Percentiles rank a stretch among this genome's conserved stretches.
Evolutionary conservation across 1,140 invertebrate species (phyloP).

Genomic region (Dinothrombium tinctorium): DNA sequence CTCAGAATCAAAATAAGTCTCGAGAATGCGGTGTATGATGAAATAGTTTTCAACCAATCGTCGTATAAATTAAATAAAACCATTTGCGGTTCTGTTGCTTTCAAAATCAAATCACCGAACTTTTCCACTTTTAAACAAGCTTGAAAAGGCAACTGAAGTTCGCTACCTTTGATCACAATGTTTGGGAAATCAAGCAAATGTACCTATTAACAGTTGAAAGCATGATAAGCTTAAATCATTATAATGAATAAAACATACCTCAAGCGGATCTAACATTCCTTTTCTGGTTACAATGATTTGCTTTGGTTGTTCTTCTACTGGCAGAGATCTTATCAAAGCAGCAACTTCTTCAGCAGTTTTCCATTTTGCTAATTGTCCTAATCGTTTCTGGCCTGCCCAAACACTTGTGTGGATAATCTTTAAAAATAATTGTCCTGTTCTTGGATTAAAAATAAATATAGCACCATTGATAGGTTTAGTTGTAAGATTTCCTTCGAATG

Average conservation of each 20-base stretch:
- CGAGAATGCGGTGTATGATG: constrained; percentile 88
- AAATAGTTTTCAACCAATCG: constrained; percentile 95
- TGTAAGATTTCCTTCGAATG: constrained; percentile 97
- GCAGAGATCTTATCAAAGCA: constrained; percentile 88
- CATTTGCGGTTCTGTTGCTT: constrained; percentile 99
- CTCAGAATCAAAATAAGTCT: constrained; percentile 84
- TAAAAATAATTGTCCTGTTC: constrained; percentile 95
- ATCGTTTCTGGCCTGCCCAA: constrained; percentile 70
- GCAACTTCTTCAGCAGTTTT: constrained; percentile 99
- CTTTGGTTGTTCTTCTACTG: constrained; percentile 98
- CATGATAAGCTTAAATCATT: neutral
- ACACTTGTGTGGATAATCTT: constrained; percentile 99
- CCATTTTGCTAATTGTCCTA: constrained; percentile 79
- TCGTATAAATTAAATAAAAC: constrained; percentile 98
- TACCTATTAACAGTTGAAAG: constrained; percentile 27
- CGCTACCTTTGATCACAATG: constrained; percentile 98
- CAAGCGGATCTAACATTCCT: constrained; percentile 96
- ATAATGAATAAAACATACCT: constrained; percentile 25
- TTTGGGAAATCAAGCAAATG: constrained; percentile 98
- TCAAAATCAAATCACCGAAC: constrained; percentile 94
- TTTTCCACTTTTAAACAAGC: constrained; percentile 97
- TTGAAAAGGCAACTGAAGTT: constrained; percentile 95
- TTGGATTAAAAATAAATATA: constrained; percentile 98
- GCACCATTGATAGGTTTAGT: constrained; percentile 99
- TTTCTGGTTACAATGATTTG: constrained; percentile 99